Conservation (phyloP, 2,888 invertebrate genomes). For the Dinocampus coccinellae region DNA sequence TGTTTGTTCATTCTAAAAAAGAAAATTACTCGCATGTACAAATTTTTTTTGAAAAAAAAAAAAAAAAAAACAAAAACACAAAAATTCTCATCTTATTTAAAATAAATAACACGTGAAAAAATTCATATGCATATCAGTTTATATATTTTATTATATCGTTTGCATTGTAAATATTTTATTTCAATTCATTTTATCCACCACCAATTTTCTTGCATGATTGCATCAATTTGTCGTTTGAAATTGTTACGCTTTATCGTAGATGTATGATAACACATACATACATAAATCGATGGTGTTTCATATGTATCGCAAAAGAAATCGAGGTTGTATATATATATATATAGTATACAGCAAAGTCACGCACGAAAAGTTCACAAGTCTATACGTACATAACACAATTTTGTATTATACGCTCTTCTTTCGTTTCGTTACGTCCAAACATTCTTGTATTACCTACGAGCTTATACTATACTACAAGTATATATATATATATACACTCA, state of each 20-base stretch:
- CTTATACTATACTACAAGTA: background rate
- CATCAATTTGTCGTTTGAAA: background rate
- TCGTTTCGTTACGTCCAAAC: slow-evolving; percentile 23
- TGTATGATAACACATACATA: background rate
- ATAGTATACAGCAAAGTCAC: slow-evolving; percentile 8
- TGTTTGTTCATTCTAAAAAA: too few species aligned
- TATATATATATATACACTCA: too few species aligned
- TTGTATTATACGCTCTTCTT: background rate
- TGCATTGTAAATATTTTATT: background rate
- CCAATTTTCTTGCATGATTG: slow-evolving; percentile 7
- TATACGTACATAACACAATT: background rate
- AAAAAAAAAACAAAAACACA: too few species aligned
- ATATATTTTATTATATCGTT: background rate
- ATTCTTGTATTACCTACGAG: background rate
- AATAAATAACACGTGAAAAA: too few species aligned
- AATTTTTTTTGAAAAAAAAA: too few species aligned
- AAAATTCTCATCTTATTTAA: too few species aligned
- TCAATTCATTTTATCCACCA: background rate
- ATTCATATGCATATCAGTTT: too few species aligned
- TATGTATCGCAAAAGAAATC: background rate
- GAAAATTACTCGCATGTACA: too few species aligned
- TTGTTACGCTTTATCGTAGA: background rate
- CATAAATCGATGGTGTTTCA: background rate
- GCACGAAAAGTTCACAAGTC: slow-evolving; percentile 14
- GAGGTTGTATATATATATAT: slow-evolving; percentile 9